These are phyloP conservation scores for Drosophila villosipedis DNA, from an alignment of 2,888 invertebrate genomes.

Conservation along the genomic window DNA sequence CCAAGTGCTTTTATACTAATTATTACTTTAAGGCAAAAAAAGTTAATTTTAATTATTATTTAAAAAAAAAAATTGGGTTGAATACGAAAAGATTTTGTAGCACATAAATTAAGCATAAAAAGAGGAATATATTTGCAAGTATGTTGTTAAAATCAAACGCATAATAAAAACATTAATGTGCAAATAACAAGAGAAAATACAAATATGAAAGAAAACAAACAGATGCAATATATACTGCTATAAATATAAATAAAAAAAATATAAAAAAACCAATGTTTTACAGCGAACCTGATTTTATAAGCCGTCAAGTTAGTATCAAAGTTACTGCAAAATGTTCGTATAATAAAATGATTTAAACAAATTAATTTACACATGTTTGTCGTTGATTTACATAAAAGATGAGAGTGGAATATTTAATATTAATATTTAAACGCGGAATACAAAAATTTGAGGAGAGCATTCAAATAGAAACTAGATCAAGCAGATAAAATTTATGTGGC, in stretches of 20 bases:
- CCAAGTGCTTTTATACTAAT: conserved; percentile 12
- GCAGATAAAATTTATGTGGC: too few species aligned
- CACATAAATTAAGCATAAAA: background rate
- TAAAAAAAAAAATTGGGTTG: background rate
- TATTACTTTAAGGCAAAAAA: background rate
- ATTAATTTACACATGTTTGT: background rate
- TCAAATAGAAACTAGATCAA: too few species aligned
- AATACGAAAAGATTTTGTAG: background rate
- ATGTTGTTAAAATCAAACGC: background rate
- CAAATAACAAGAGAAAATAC: background rate
- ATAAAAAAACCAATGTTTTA: background rate
- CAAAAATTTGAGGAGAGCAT: too few species aligned
- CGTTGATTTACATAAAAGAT: background rate
- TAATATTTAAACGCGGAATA: too few species aligned
- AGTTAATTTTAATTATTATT: background rate
- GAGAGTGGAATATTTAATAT: background rate
- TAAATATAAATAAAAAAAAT: background rate
- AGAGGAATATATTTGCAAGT: background rate
- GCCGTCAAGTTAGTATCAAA: background rate
- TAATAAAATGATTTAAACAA: background rate
- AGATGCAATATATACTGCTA: background rate
- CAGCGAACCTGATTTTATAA: background rate
- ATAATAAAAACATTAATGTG: background rate
- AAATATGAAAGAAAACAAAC: background rate
- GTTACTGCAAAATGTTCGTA: background rate